Evolutionary conservation across 1,140 invertebrate genomes (phyloP).

Genomic region (Aculops lycopersici): DNA sequence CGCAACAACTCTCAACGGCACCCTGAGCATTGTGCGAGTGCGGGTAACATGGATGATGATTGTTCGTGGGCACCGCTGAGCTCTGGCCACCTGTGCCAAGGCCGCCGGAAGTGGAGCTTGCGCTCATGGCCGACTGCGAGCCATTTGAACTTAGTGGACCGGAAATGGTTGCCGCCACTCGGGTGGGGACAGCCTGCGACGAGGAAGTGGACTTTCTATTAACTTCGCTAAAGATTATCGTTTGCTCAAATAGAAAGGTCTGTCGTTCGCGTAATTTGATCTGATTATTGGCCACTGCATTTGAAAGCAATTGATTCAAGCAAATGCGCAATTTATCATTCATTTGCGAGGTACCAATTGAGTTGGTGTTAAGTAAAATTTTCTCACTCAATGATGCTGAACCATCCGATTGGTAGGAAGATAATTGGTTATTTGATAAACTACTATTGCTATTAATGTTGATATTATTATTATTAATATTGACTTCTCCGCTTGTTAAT

Average conservation of each 20-base stretch:
- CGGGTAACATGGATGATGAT: not conserved
- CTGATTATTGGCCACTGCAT: no score
- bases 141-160: no score
- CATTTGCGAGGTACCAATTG: not conserved
- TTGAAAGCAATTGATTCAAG: slow-evolving; percentile 17
- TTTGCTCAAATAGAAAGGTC: slow-evolving; percentile 93
- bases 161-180: no score
- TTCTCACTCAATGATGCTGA: not conserved
- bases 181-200: no score
- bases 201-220: slow-evolving; percentile 17
- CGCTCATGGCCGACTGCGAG: no score
- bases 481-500: not conserved
- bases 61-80: no score
- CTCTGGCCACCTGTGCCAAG: no score
- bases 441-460: not conserved
- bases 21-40: no score
- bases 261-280: slow-evolving; percentile 55
- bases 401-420: not conserved
- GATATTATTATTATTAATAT: not conserved
- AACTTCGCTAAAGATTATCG: slow-evolving; percentile 77
- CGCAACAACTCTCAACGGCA: no score
- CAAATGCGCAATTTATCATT: not conserved
- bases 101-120: no score
- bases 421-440: not conserved
- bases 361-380: not conserved